Percentiles rank a stretch among this genome's conserved stretches.
phyloP scores from a whole-genome alignment of 92 coral and sea anemone species.

The Zoanthus sociatus region DNA sequence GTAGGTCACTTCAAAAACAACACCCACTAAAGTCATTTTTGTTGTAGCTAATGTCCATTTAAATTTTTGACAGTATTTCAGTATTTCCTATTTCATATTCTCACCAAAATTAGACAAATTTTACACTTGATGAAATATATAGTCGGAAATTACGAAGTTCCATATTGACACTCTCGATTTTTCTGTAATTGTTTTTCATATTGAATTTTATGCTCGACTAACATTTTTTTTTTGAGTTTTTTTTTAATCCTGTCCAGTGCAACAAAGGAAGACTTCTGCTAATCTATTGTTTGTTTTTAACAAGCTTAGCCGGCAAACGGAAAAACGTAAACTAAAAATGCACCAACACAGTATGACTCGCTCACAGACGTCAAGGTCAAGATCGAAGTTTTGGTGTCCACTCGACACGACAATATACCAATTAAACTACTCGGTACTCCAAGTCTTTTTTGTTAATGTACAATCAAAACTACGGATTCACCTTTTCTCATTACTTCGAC shows the following conservation, averaged over 20 bases:
- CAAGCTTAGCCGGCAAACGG: neutral
- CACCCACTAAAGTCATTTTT: neutral
- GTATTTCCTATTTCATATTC: no score
- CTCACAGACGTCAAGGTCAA: no score
- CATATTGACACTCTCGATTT: neutral
- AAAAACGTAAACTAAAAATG: no score
- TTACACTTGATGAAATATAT: no score
- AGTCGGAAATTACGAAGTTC: no score
- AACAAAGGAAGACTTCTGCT: neutral
- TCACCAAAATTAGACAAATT: no score
- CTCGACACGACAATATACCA: neutral
- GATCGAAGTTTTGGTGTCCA: neutral
- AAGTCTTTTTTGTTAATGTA: neutral
- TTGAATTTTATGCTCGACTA: no score
- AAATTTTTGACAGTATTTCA: no score
- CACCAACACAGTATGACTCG: no score
- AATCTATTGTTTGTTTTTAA: neutral
- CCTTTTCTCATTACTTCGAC: neutral
- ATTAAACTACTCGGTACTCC: neutral
- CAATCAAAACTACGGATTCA: neutral
- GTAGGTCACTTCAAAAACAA: constrained; percentile 1
- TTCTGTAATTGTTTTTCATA: neutral
- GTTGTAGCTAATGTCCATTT: no score
- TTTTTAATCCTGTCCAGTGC: neutral
- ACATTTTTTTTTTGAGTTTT: neutral